Evolutionary conservation across 1,140 invertebrate genomes (phyloP).

Genomic region (Zaprionus vittiger): DNA sequence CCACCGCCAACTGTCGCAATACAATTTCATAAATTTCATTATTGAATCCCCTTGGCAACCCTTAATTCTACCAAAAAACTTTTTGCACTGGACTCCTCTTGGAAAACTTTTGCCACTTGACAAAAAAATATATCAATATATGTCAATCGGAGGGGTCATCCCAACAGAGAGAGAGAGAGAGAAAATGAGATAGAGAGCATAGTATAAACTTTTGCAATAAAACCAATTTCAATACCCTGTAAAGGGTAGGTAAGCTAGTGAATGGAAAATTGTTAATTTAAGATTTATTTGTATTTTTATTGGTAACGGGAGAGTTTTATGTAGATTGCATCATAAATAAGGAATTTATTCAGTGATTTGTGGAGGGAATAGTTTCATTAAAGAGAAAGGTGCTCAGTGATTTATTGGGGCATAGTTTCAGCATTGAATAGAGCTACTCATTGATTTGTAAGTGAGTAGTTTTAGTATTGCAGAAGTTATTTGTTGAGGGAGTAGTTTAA

Average conservation of each 20-base stretch:
- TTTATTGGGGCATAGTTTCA: background rate
- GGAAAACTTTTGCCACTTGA: constrained; percentile 58
- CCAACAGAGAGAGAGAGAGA: background rate
- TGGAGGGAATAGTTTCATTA: background rate
- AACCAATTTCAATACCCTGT: constrained; percentile 40
- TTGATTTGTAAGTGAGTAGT: no score
- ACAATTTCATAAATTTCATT: constrained; percentile 81
- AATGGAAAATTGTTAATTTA: background rate
- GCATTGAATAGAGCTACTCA: no score
- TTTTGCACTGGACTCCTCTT: constrained; percentile 23
- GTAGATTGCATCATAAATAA: background rate
- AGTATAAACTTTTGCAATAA: constrained; percentile 65
- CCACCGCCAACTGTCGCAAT: constrained; percentile 48
- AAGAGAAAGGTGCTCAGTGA: background rate
- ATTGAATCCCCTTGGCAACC: constrained; percentile 16
- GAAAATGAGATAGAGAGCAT: background rate
- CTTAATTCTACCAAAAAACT: constrained; percentile 50
- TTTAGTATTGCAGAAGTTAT: no score
- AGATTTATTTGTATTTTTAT: constrained; percentile 5
- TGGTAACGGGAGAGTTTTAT: background rate
- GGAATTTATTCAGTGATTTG: background rate
- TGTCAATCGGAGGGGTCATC: constrained; percentile 33
- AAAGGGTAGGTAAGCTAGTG: background rate
- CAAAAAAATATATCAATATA: constrained; percentile 63
- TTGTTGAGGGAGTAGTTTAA: no score